phyloP scores from a whole-genome alignment of 2,888 invertebrate species.

The Tyria jacobaeae region DNA sequence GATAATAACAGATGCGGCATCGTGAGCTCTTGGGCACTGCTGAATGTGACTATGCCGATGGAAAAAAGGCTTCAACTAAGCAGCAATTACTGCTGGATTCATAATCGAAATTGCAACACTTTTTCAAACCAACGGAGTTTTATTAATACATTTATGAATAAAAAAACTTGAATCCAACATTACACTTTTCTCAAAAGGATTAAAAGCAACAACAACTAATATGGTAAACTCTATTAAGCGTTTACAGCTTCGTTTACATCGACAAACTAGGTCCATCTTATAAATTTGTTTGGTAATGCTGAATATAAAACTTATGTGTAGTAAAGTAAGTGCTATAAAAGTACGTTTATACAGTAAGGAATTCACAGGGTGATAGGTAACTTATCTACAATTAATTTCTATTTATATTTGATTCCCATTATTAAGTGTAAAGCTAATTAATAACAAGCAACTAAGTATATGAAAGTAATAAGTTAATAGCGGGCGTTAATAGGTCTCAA shows the following conservation, averaged over 20 bases:
- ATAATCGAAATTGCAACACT: slow-evolving; percentile 15
- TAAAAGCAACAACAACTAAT: slow-evolving; percentile 24
- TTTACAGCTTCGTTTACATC: slow-evolving; percentile 24
- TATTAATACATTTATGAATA: neutral
- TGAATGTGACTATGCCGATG: slow-evolving; percentile 35
- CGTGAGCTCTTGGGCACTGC: slow-evolving; percentile 66
- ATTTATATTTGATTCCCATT: slow-evolving; percentile 6
- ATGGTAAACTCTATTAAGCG: slow-evolving; percentile 33
- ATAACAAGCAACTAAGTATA: neutral
- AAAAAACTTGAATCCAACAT: neutral
- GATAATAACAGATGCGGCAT: slow-evolving; percentile 76
- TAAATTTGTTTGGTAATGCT: neutral
- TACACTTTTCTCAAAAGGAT: slow-evolving; percentile 18
- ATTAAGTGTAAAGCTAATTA: slow-evolving; percentile 3
- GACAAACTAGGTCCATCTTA: slow-evolving; percentile 25
- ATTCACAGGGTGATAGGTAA: slow-evolving; percentile 31
- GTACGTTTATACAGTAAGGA: slow-evolving; percentile 21
- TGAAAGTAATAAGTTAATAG: neutral
- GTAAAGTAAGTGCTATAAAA: slow-evolving; percentile 21
- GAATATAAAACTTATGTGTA: neutral
- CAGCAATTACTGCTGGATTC: slow-evolving; percentile 20
- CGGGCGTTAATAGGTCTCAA: neutral
- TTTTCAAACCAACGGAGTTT: neutral
- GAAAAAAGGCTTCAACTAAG: slow-evolving; percentile 32
- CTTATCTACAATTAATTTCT: slow-evolving; percentile 25